Evolutionary conservation across 92 coral and sea anemone species (phyloP).

Genomic region (Hydrozoanthus gracilis): DNA sequence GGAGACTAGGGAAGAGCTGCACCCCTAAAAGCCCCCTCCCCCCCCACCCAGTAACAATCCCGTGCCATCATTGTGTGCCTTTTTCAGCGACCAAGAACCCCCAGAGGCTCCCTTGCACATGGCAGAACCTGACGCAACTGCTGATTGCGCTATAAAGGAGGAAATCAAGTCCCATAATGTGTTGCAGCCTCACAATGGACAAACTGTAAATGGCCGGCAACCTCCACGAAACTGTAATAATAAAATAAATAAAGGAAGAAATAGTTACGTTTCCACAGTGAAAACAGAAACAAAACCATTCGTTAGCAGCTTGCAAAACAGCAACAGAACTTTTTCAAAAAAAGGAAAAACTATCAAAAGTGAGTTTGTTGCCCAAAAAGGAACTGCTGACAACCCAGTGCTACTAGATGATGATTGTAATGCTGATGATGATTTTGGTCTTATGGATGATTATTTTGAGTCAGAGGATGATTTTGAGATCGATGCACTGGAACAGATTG

Average conservation of each 20-base stretch:
- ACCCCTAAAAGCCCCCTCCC: neutral
- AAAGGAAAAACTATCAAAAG: neutral
- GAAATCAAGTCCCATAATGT: neutral
- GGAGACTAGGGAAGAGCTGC: neutral
- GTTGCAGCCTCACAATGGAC: neutral
- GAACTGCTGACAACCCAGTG: conserved; percentile 13
- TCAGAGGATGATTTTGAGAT: conserved; percentile 73
- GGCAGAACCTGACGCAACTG: neutral
- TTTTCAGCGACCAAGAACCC: conserved; percentile 28
- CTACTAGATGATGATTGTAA: conserved; percentile 42
- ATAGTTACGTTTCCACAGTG: neutral
- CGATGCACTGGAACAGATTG: conserved; percentile 75
- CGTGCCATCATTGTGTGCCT: neutral
- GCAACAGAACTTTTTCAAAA: neutral
- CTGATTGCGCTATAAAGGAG: neutral
- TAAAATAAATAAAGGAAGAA: neutral
- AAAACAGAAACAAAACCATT: neutral
- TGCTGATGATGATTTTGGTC: conserved; percentile 41
- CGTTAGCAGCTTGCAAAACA: neutral
- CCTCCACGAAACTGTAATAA: neutral
- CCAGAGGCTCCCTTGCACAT: neutral
- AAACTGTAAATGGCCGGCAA: neutral
- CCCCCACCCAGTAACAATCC: neutral
- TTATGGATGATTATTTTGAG: conserved; percentile 59
- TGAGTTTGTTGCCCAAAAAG: neutral